Conservation (phyloP, 35 echinoderm and acorn worm genomes). For the Eucidaris tribuloides region DNA sequence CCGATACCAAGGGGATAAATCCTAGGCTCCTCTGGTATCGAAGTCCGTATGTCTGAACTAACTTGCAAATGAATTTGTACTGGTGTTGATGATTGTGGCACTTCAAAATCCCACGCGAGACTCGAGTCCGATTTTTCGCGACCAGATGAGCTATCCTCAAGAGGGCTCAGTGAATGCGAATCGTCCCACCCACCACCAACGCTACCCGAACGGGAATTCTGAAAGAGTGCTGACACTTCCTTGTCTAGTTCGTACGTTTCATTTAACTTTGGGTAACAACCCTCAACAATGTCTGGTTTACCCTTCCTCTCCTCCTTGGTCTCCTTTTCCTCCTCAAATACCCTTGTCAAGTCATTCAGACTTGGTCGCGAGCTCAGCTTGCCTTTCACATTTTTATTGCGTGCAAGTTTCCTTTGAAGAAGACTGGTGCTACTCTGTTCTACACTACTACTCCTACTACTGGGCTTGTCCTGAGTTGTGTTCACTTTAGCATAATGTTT, state of each 20-base stretch:
- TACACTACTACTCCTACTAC: slow-evolving; percentile 7
- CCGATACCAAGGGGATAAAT: slow-evolving; percentile 30
- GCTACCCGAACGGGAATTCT: slow-evolving; percentile 19
- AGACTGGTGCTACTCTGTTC: slow-evolving; percentile 7
- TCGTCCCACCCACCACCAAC: slow-evolving; percentile 29
- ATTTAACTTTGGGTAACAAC: slow-evolving; percentile 31
- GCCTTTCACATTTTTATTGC: slow-evolving; percentile 30
- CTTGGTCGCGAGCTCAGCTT: slow-evolving; percentile 53
- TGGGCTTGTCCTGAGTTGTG: slow-evolving; percentile 3
- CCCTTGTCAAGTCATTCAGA: slow-evolving; percentile 62
- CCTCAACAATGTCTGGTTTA: slow-evolving; percentile 28
- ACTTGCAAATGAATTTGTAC: slow-evolving; percentile 57
- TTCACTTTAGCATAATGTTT: slow-evolving; percentile 13
- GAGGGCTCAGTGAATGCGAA: slow-evolving; percentile 30
- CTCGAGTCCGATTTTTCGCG: slow-evolving; percentile 59
- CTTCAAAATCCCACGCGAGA: slow-evolving; percentile 68
- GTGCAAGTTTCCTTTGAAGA: slow-evolving; percentile 28
- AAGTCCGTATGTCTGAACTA: slow-evolving; percentile 5
- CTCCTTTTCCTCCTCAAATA: slow-evolving; percentile 28
- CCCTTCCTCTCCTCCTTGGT: background rate
- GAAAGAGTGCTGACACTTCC: slow-evolving; percentile 19
- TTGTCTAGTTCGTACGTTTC: slow-evolving; percentile 51
- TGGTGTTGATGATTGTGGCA: slow-evolving; percentile 52
- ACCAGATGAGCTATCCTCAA: slow-evolving; percentile 53
- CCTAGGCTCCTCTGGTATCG: slow-evolving; percentile 22